A percentile compares a stretch with the other conserved stretches of the same genome.
phyloP scores from a whole-genome alignment of 2,888 invertebrate species.

The Tetramorium bicarinatum region DNA sequence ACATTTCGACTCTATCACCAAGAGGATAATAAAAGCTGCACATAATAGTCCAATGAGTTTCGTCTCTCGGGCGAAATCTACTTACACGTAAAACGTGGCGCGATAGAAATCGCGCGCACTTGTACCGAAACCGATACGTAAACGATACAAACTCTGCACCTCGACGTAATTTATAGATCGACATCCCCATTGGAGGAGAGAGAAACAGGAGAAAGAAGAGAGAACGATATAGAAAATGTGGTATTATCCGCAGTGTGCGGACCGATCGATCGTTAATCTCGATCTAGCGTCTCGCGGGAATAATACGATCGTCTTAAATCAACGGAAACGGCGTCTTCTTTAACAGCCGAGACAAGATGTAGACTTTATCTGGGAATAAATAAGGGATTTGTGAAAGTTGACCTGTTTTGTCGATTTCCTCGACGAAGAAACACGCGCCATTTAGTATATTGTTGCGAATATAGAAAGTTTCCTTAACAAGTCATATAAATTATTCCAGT shows the following conservation, averaged over 20 bases:
- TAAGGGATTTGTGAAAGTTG: conserved; percentile 42
- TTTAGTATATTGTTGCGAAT: not conserved
- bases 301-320: conserved; percentile 54
- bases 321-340: conserved; percentile 32
- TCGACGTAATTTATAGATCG: conserved; percentile 30
- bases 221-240: conserved; percentile 1
- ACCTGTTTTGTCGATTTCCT: conserved; percentile 11
- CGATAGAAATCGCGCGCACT: conserved; percentile 26
- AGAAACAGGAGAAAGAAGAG: not conserved
- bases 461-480: not conserved
- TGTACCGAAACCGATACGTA: conserved; percentile 28
- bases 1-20: not conserved
- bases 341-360: conserved; percentile 25
- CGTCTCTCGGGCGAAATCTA: not conserved
- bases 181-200: not conserved
- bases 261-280: conserved; percentile 47
- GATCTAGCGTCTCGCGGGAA: conserved; percentile 23
- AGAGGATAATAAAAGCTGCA: conserved; percentile 36
- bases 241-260: conserved; percentile 30
- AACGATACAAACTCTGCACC: conserved; percentile 22
- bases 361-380: conserved; percentile 43
- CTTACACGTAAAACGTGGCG: conserved; percentile 28
- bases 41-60: conserved; percentile 1
- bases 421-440: conserved; percentile 12
- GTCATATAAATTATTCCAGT: not conserved